These are phyloP conservation scores for Platorchestia sp. DNA, from an alignment of 1,140 invertebrate genomes.

Conservation along the genomic window DNA sequence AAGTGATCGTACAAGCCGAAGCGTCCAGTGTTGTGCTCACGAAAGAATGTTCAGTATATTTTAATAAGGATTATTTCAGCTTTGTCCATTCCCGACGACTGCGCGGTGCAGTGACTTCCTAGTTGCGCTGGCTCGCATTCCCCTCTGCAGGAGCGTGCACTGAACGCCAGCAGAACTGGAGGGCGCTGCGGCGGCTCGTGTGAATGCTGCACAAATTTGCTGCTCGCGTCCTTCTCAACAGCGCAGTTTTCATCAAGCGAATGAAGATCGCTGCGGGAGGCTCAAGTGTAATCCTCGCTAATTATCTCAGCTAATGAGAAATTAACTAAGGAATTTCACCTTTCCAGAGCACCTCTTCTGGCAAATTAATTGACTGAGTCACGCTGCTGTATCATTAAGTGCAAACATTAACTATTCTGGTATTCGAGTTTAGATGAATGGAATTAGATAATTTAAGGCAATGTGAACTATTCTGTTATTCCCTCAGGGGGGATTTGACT, in stretches of 20 bases:
- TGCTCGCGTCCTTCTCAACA: neutral
- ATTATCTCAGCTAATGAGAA: neutral
- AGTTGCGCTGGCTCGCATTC: no score
- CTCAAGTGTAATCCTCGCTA: neutral
- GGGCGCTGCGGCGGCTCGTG: neutral
- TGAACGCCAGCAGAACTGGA: no score
- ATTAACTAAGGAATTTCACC: neutral
- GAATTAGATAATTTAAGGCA: neutral
- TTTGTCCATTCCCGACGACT: no score
- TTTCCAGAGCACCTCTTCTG: neutral
- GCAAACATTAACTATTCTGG: no score
- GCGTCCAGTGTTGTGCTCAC: no score
- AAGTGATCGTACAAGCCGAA: no score
- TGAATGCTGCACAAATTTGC: neutral
- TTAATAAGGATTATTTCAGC: no score
- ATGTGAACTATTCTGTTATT: no score
- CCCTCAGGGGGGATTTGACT: no score
- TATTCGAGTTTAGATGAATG: neutral
- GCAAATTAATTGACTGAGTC: neutral
- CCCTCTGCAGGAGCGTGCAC: no score
- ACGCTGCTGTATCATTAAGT: neutral
- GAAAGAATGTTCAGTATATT: no score
- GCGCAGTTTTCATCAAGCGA: neutral
- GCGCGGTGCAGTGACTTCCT: no score
- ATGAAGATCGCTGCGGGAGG: neutral